Conservation (phyloP, 2,113 vertebrate species). For the Podiceps cristatus region DNA sequence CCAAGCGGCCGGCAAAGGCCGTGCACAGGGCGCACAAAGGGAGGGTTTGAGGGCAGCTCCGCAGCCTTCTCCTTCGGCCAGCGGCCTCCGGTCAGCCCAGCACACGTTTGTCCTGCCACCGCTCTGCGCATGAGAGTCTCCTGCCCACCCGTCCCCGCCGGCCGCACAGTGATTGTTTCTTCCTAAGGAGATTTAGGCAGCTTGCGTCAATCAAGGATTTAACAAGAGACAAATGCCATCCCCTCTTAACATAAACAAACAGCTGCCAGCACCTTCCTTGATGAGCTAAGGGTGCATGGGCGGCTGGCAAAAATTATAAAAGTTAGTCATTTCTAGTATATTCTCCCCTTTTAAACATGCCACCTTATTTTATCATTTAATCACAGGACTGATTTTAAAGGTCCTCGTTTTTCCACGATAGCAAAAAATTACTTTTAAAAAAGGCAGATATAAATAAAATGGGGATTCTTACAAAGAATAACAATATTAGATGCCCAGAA, state of each 20-base stretch:
- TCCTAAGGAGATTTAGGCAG: slow-evolving; percentile 86
- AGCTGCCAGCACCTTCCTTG: slow-evolving; percentile 59
- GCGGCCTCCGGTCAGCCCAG: accelerated
- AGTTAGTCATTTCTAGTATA: background rate
- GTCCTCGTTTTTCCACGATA: background rate
- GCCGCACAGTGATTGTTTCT: slow-evolving; percentile 78
- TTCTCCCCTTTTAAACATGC: background rate
- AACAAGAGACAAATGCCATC: slow-evolving; percentile 77
- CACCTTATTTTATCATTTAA: background rate
- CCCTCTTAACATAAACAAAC: slow-evolving; percentile 71
- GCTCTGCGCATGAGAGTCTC: background rate
- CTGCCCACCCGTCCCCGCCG: slow-evolving; percentile 7
- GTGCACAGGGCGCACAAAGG: accelerated
- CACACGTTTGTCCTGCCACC: background rate
- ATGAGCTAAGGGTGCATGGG: background rate
- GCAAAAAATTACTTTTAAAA: background rate
- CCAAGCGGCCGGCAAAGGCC: accelerated
- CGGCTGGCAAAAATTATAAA: background rate
- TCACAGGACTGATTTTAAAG: background rate
- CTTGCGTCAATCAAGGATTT: slow-evolving; percentile 89
- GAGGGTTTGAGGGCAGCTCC: background rate
- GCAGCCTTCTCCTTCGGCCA: background rate
- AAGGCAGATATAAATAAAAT: background rate
- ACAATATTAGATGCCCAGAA: background rate
- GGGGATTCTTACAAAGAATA: background rate